phyloP scores from a whole-genome alignment of 2,888 invertebrate genomes.

The Chesias legatella region DNA sequence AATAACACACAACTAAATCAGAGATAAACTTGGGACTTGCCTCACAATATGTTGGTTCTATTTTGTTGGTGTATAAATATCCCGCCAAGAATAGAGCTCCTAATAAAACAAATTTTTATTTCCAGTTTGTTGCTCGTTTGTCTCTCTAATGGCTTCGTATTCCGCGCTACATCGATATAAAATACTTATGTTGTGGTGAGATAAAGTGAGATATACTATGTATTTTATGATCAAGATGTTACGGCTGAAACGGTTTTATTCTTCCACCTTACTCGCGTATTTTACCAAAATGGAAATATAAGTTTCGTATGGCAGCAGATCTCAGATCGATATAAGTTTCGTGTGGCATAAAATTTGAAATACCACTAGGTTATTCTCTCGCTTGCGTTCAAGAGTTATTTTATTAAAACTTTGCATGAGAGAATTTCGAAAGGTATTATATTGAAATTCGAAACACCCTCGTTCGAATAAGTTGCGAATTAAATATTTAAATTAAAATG shows the following conservation, averaged over 20 bases:
- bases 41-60: constrained; percentile 42
- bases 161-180: constrained; percentile 32
- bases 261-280: constrained; percentile 11
- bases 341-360: too few relatives aligned
- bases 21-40: constrained; percentile 43
- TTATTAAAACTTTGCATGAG: too few relatives aligned
- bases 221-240: constrained; percentile 31
- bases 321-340: too few relatives aligned
- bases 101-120: constrained; percentile 33
- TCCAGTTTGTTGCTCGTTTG: constrained; percentile 31
- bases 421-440: too few relatives aligned
- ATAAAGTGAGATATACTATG: constrained; percentile 28
- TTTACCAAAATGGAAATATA: constrained; percentile 20
- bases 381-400: too few relatives aligned
- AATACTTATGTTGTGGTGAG: constrained; percentile 34
- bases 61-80: constrained; percentile 34
- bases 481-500: too few relatives aligned
- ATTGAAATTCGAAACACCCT: too few relatives aligned
- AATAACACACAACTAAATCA: constrained; percentile 49
- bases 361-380: too few relatives aligned
- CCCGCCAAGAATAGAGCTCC: constrained; percentile 24
- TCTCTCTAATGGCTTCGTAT: constrained; percentile 32
- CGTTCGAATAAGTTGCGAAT: too few relatives aligned
- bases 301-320: constrained; percentile 11
- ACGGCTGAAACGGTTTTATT: constrained; percentile 18